Evolutionary conservation across 1,140 invertebrate genomes (phyloP), one percentile per base, ranked within the genome.

Genomic region (Pseudomyrmex flavicornis): DNA sequence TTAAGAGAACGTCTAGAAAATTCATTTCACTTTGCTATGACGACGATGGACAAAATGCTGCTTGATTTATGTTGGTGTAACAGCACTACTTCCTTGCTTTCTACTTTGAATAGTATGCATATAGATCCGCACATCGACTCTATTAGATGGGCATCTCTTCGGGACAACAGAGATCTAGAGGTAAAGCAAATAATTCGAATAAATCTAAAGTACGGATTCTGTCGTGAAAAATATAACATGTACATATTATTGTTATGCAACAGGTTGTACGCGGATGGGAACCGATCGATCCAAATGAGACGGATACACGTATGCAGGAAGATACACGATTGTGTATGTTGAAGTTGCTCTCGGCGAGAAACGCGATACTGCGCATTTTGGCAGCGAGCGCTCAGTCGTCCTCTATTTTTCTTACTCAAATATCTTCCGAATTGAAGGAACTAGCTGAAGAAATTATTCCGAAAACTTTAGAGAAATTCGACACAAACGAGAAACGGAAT

Each of bases 1-100:
- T 97, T 98, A 91, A 95, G 97, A 88, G 96, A 97, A 91, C 95
- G 97, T 76, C 93, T 99, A 52, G 96, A 97, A 82, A 96, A 97
- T 90, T 99, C 98, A 77, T 94, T 98, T 65, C 97, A 98, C 93
- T 97, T 97, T 93, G 96, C 96, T 9, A 95, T 95, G 82, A 96
- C 96, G 17, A 96, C 96, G 1, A 95, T 97, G 20, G 98, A 99
- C 93, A 96, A 96, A 80, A 96, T 97, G 93, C 93, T 98, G 44
- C 94, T 98, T 46, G 97, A 97, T 91, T 93, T 98, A 79, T 95
- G 97, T 48, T 93, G 95, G 86, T 92, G 94, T 85, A 91, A 93
- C 85, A 93, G 85, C 88, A 79, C 86, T 10, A 82, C 88, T 8
- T 76, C 89, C n/a, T 76, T 94, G 7, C 87, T 92, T 17, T 88